phyloP scores from a whole-genome alignment of 2,113 vertebrate genomes.

The Gyps fulvus region DNA sequence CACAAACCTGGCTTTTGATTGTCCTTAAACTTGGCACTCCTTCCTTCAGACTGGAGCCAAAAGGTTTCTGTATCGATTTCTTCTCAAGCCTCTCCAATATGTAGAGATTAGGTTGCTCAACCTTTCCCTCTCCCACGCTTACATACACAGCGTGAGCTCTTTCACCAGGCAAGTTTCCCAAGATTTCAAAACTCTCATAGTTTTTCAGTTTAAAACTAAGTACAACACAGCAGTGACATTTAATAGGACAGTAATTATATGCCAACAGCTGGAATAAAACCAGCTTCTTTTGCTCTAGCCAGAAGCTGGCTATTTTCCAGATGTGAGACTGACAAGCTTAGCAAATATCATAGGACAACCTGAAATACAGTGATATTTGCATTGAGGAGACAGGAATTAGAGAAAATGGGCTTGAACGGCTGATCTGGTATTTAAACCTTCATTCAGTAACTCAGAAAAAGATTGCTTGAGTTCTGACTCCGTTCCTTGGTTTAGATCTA shows the following conservation, averaged over 20 bases:
- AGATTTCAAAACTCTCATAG: constrained; percentile 17
- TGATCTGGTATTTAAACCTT: background rate
- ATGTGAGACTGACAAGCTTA: constrained; percentile 21
- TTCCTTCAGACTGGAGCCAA: background rate
- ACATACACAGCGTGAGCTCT: background rate
- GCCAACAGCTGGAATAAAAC: constrained; percentile 53
- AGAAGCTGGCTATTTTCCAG: constrained; percentile 29
- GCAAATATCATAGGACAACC: constrained; percentile 30
- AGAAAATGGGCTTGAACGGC: background rate
- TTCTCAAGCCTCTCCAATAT: background rate
- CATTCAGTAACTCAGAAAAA: background rate
- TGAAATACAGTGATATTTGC: background rate
- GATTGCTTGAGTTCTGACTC: background rate
- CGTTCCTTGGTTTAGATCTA: background rate
- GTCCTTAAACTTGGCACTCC: background rate
- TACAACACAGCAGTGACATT: constrained; percentile 47
- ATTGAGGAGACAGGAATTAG: background rate
- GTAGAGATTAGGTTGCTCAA: background rate
- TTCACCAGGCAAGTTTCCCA: constrained; percentile 3
- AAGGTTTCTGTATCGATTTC: background rate
- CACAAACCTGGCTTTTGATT: background rate
- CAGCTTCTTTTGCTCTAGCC: constrained; percentile 12
- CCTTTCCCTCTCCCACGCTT: background rate
- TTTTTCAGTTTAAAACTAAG: constrained; percentile 52
- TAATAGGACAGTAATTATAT: constrained; percentile 15